These are phyloP conservation scores for Fragum sueziense DNA, from an alignment of 2,888 invertebrate species.

Conservation along the genomic window DNA sequence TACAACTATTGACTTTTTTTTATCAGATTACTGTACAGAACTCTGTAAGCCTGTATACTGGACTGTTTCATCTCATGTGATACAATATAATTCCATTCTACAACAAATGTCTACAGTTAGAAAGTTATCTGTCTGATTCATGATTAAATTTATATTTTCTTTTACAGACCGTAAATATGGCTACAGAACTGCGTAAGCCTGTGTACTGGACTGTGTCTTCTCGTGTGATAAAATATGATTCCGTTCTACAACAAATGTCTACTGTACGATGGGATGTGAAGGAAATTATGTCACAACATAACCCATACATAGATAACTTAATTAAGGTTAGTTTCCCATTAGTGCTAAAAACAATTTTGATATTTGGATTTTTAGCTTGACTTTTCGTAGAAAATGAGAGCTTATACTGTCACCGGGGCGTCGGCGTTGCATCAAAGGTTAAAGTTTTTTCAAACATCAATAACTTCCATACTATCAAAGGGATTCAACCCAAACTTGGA, in stretches of 20 bases:
- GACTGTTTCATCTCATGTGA: slow-evolving; percentile 90
- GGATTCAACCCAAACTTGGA: too few relatives aligned
- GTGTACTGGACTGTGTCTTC: slow-evolving; percentile 94
- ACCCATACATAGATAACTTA: slow-evolving; percentile 87
- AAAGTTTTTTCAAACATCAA: too few relatives aligned
- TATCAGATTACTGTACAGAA: too few relatives aligned
- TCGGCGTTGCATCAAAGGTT: too few relatives aligned
- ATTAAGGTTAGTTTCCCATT: slow-evolving; percentile 80
- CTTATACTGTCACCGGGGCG: too few relatives aligned
- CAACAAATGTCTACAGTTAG: slow-evolving; percentile 93
- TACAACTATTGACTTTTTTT: too few relatives aligned
- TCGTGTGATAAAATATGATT: slow-evolving; percentile 90
- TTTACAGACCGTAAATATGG: slow-evolving; percentile 87
- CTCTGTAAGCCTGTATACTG: slow-evolving; percentile 93
- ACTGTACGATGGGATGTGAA: slow-evolving; percentile 93
- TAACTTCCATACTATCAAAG: too few relatives aligned
- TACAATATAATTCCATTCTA: slow-evolving; percentile 90
- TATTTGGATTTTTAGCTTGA: too few relatives aligned
- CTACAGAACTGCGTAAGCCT: slow-evolving; percentile 90
- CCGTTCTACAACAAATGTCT: slow-evolving; percentile 90
- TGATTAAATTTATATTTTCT: too few relatives aligned
- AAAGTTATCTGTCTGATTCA: too few relatives aligned
- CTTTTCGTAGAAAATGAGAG: too few relatives aligned
- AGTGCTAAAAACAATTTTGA: too few relatives aligned
- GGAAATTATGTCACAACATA: slow-evolving; percentile 97